Base-by-base conservation (phyloP, 2,888 invertebrate genomes). In the Myopa tessellatipennis region DNA sequence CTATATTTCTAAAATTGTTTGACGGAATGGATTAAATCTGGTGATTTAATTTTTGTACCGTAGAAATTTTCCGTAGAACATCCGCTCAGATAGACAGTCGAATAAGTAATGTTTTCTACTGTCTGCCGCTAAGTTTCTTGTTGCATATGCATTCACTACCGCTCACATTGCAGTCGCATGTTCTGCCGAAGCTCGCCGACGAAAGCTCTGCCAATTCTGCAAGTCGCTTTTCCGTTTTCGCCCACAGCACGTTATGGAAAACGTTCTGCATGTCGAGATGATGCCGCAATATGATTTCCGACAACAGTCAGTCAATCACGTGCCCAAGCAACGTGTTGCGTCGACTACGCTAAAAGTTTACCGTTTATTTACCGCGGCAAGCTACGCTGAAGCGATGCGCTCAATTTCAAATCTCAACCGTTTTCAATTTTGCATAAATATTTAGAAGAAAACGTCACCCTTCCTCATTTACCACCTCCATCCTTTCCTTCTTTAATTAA, bases 291-390 rank as follows among this genome's bases (percentile, higher is more conserved):
- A 61, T 55, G 61, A 76, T 80, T 74, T 65, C 76, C 52, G 72
- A 72, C 26, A 45, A 71, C 76, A 73, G 67, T 38, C 80, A 16
- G 14, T 26, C 12, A 26, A 18, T 87, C 87, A 87, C 87, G 87
- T 87, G 87, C 85, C 77, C 26, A 67, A 65, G 18, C 83, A 86
- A 87, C 87, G 87, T 87, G 87, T 74, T 26, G 58, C 38, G 18
- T 36, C 55, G 67, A 18, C 7, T 67, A 10, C 52, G 45, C 50
- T 14, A 34, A 26, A 26, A 26, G 26, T 26, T 45, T 18, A 26
- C 12, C 26, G 45, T 8, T 45, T 6, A 6, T 45, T 45, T 45
- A 10, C 45, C 10, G 45, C 3, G 6, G 45, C 26, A 26, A 26
- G 26, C 26, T 26, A 45, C 45, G 45, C 45, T 45, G 45, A 6